Evolutionary conservation across 1,140 invertebrate species (phyloP).

Genomic region (Zeugodacus cucurbitae): DNA sequence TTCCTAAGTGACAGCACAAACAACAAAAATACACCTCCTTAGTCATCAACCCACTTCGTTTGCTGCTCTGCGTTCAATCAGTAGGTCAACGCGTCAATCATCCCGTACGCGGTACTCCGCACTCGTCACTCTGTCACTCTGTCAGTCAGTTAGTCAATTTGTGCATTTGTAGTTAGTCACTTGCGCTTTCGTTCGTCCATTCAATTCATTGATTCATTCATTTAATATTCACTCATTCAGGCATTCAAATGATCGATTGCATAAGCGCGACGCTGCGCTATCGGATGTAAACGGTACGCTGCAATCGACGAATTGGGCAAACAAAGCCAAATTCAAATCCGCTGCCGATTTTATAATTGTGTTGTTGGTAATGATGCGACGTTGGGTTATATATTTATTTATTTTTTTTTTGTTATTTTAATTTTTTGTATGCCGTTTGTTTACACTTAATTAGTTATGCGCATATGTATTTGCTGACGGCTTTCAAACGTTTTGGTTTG

Average conservation of each 20-base stretch:
- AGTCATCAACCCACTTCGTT: background rate
- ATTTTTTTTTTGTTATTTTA: background rate
- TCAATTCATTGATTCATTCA: background rate
- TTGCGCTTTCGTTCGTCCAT: background rate
- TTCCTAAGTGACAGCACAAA: background rate
- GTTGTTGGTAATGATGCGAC: background rate
- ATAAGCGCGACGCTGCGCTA: background rate
- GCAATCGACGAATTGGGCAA: conserved; percentile 22
- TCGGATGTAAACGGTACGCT: background rate
- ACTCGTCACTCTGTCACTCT: background rate
- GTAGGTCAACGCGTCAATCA: background rate
- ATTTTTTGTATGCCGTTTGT: background rate
- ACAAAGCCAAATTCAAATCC: background rate
- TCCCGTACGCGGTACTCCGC: background rate
- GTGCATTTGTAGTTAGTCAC: background rate
- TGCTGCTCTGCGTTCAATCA: background rate
- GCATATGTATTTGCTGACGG: background rate
- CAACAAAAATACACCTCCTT: background rate
- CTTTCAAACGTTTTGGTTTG: background rate
- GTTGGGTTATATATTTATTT: no score
- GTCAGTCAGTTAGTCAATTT: background rate
- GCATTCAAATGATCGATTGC: background rate
- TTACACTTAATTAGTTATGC: background rate
- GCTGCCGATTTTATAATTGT: background rate
- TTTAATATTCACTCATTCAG: background rate